Base-by-base conservation (phyloP, 2,797 vertebrate genomes). In the Manis crassicaudata region DNA sequence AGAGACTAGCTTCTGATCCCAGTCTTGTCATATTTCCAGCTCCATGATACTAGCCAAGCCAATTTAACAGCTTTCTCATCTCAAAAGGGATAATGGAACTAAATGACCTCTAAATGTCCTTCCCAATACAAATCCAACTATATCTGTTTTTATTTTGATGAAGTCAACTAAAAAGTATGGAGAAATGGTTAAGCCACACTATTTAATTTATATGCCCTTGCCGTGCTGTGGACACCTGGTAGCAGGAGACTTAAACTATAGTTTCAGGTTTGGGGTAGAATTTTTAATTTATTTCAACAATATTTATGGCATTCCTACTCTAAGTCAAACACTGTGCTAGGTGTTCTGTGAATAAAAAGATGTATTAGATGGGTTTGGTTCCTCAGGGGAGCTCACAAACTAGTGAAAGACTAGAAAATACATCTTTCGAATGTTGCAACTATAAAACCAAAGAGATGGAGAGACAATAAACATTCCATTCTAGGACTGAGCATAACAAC, bases 371-470 rank as follows among this genome's bases (percentile, higher is more conserved):
- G 63, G 65, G 10, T 84, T 97, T 95, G 58, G 10, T 56, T 91
- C 88, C 88, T 92, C 1, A 0, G 91, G 92, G 90, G 54, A 95
- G 84, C 25, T 90, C 85, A 88, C 52, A 95, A 96, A 92, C 60
- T 68, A 81, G 63, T 72, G 56, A 68, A 97, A 92, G 84, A 88
- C 54, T 92, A 21, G 54, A 84, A 94, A 90, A 95, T 80, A 75
- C 35, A 83, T 96, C 88, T 97, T 97, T 95, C 65, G 96, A 96
- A 97, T 91, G 75, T 77, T 94, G 83, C 88, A 96, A 95, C 90
- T 89, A 73, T 96, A 96, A 97, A 98, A 94, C 37, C 16, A 88
- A 96, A 96, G 95, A 96, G 87, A 88, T 3, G 73, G 92, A 93
- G 80, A 93, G 92, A 94, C 56, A 92, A 95, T 97, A 93, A 97